These are phyloP conservation scores for Pygmarrhopalites habei DNA, from an alignment of 1,140 invertebrate species.

Conservation along the genomic window DNA sequence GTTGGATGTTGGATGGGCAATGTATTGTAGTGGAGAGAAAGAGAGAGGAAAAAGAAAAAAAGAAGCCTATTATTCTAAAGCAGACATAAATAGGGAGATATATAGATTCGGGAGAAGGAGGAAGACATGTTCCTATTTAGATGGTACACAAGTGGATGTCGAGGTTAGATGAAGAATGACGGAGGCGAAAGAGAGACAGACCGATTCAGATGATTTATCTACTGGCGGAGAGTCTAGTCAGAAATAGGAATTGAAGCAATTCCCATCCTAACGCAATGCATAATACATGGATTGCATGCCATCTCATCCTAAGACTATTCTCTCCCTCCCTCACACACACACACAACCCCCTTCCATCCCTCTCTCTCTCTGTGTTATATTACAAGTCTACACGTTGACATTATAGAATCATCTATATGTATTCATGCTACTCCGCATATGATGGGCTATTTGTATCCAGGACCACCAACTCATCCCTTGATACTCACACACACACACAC, in stretches of 20 bases:
- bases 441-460: constrained; percentile 6
- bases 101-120: too few relatives aligned
- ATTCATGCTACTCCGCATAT: too few relatives aligned
- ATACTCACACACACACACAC: too few relatives aligned
- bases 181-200: constrained; percentile 8
- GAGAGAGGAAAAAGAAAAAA: too few relatives aligned
- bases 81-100: too few relatives aligned
- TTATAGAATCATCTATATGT: constrained; percentile 5
- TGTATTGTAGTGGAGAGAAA: too few relatives aligned
- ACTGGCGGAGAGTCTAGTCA: neutral
- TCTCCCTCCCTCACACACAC: neutral
- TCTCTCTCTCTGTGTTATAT: too few relatives aligned
- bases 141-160: constrained; percentile 1
- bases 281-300: constrained; percentile 7
- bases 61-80: too few relatives aligned
- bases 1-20: too few relatives aligned
- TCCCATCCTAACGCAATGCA: constrained; percentile 3
- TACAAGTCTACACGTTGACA: neutral
- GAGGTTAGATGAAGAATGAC: constrained; percentile 15
- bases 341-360: neutral
- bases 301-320: neutral
- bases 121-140: too few relatives aligned
- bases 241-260: constrained; percentile 13
- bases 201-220: constrained; percentile 12
- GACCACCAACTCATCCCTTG: neutral